These are phyloP conservation scores for Charadrius vociferus DNA, from an alignment of 2,113 vertebrate genomes.

Conservation along the genomic window DNA sequence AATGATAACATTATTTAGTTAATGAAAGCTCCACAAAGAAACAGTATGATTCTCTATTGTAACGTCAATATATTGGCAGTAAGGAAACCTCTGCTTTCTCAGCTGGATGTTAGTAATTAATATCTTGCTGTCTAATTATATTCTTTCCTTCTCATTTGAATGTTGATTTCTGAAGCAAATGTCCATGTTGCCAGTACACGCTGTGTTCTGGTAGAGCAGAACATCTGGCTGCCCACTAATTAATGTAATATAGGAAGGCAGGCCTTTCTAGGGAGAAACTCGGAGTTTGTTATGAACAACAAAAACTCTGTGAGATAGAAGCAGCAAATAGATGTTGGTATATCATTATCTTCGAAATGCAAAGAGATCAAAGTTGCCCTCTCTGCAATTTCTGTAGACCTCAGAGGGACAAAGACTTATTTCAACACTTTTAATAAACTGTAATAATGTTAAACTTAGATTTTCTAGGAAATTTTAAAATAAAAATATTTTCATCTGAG, in stretches of 20 bases:
- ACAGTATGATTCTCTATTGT: neutral
- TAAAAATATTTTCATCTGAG: neutral
- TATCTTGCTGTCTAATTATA: slow-evolving; percentile 48
- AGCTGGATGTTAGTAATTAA: slow-evolving; percentile 36
- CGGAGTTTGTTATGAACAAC: neutral
- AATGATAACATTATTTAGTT: neutral
- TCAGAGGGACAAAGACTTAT: neutral
- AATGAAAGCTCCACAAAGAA: neutral
- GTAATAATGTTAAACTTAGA: neutral
- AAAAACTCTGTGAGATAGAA: neutral
- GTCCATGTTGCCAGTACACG: neutral
- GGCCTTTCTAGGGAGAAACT: neutral
- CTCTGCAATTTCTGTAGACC: neutral
- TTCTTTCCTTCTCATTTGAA: neutral
- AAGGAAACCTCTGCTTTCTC: slow-evolving; percentile 13
- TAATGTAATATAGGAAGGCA: neutral
- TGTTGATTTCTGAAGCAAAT: slow-evolving; percentile 22
- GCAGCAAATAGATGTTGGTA: neutral
- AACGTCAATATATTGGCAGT: neutral
- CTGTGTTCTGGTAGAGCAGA: neutral
- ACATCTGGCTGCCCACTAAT: slow-evolving; percentile 31
- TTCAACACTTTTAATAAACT: neutral
- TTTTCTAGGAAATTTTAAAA: neutral
- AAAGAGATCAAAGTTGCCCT: neutral
- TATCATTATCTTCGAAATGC: neutral